Evolutionary conservation across 2,797 vertebrate genomes (phyloP).

Genomic region (Melanotaenia boesemani): DNA sequence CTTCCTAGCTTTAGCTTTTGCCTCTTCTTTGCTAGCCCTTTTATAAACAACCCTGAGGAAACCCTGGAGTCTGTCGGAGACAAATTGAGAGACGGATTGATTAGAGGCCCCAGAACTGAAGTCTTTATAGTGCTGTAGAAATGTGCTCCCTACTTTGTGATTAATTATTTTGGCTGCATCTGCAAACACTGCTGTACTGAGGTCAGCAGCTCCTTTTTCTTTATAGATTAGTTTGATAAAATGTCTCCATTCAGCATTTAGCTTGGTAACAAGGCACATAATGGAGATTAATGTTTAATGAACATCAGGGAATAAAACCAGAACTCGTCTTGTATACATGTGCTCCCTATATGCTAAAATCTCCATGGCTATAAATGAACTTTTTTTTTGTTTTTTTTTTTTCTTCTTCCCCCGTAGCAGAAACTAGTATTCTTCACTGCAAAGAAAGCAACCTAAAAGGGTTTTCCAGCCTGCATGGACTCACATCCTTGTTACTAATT

Average conservation of each 20-base stretch:
- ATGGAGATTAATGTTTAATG: background rate
- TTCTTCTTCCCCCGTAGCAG: no score
- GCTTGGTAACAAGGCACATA: background rate
- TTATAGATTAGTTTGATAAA: background rate
- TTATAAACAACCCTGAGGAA: background rate
- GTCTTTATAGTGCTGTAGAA: background rate
- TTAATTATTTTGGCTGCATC: background rate
- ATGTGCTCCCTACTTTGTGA: background rate
- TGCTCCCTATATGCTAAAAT: background rate
- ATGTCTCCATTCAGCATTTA: no score
- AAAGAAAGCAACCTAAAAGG: background rate
- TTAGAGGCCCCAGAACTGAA: no score
- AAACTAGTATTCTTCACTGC: background rate
- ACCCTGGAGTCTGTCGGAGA: background rate
- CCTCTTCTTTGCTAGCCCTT: background rate
- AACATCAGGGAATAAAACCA: background rate
- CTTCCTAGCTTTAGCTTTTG: background rate
- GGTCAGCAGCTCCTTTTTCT: background rate
- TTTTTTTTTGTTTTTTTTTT: background rate
- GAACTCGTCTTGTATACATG: background rate
- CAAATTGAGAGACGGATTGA: no score
- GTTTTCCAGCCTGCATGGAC: background rate
- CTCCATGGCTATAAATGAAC: background rate
- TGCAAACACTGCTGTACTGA: background rate
- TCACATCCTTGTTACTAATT: background rate